These are phyloP conservation scores for Clusia tigrina DNA, from an alignment of 2,888 invertebrate genomes.

Conservation along the genomic window DNA sequence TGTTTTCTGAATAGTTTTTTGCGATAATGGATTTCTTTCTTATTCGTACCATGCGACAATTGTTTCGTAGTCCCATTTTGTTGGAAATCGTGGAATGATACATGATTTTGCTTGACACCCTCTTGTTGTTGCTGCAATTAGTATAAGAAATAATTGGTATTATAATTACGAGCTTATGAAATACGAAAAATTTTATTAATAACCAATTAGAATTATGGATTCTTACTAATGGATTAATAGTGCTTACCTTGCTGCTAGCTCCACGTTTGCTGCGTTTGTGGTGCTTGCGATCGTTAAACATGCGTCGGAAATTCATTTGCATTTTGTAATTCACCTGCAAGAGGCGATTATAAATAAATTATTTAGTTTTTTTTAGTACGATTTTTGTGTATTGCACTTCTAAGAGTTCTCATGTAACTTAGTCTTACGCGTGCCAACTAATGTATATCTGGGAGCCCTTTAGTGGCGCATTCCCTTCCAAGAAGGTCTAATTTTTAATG, in stretches of 20 bases:
- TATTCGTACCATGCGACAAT: conserved; percentile 83
- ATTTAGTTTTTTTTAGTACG: no score
- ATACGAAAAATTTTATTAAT: no score
- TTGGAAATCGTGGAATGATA: conserved; percentile 88
- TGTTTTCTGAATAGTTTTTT: conserved; percentile 66
- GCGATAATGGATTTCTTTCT: conserved; percentile 73
- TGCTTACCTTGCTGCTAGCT: conserved; percentile 75
- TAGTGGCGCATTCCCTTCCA: no score
- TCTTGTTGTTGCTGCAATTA: conserved; percentile 70
- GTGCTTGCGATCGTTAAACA: conserved; percentile 86
- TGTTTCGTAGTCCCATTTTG: conserved; percentile 87
- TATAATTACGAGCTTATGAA: no score
- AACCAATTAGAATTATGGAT: no score
- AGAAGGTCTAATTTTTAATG: no score
- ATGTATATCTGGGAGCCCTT: no score
- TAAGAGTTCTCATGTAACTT: no score
- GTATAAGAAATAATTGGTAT: background rate
- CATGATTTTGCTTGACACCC: conserved; percentile 83
- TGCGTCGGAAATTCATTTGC: conserved; percentile 87
- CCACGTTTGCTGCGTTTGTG: conserved; percentile 85
- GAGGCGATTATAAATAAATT: no score
- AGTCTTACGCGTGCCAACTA: no score
- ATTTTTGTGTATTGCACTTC: no score
- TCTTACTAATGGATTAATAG: background rate
- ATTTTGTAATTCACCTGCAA: conserved; percentile 80